Base-by-base conservation (phyloP, 2,797 vertebrate species). In the Pseudotriccus pelzelni region DNA sequence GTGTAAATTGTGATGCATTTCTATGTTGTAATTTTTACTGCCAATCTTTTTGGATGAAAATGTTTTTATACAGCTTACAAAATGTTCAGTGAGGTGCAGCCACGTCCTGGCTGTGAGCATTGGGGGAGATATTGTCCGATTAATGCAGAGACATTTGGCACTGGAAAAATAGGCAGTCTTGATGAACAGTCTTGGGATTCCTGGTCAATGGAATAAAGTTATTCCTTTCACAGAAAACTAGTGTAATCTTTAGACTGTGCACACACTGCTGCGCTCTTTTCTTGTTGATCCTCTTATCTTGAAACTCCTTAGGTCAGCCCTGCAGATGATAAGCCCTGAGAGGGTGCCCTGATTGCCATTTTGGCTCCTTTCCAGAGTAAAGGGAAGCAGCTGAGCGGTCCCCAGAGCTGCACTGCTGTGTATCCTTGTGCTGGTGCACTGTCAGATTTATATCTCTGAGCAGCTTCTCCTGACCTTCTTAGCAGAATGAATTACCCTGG, bases 21-120 rank as follows among this genome's bases (percentile, higher is more conserved):
- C 76, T 97, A 97, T 97, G 97, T 97, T 97, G 97, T 97, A 97
- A 97, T 98, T 98, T 98, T 97, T 98, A 98, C 97, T 98, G 97
- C 98, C 98, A 92, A 96, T 95, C 94, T 97, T 97, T 98, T 98
- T 97, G 97, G 94, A 96, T 95, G 96, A 98, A 97, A 97, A 97
- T 96, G 97, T 97, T 98, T 98, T 98, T 98, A 98, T 98, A 98
- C 96, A 93, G 96, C 97, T 97, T 98, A 97, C 92, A 94, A 91
- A 96, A 95, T 82, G 90, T 96, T 97, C 86, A 81, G 96, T 95
- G 85, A 86, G 59, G 20, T 96, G 94, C 94, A 96, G 91, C 93
- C 89, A 22, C 93, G 94, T 95, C 96, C 96, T 96, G 96, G 69
- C 95, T 91, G 80, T 84, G 88, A 93, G 90, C 96, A 21, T 69